Evolutionary conservation across 2,113 vertebrate genomes (phyloP).

Genomic region (Siphamia tubifer): DNA sequence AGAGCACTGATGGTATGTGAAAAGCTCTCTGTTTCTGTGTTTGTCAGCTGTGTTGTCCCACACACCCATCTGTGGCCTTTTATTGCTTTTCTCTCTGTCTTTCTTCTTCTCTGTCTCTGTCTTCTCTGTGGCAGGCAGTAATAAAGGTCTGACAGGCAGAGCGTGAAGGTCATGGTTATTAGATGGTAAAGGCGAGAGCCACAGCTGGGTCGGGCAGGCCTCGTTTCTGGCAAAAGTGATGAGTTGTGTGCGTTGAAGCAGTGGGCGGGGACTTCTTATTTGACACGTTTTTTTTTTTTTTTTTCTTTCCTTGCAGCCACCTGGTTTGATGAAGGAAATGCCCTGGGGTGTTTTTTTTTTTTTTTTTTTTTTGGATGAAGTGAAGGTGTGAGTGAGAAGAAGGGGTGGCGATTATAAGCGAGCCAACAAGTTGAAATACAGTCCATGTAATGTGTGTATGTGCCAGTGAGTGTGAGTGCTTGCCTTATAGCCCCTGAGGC

Average conservation of each 20-base stretch:
- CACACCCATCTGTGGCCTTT: conserved; percentile 68
- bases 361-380: conserved; percentile 61
- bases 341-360: no score
- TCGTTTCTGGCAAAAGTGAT: conserved; percentile 63
- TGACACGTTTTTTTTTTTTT: conserved; percentile 43
- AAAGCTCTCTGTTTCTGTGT: conserved; percentile 55
- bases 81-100: conserved; percentile 58
- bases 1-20: conserved; percentile 58
- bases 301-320: conserved; percentile 49
- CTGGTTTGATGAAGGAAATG: conserved; percentile 51
- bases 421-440: conserved; percentile 43
- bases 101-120: conserved; percentile 15
- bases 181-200: conserved; percentile 72
- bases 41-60: conserved; percentile 65
- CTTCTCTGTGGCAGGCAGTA: conserved; percentile 57
- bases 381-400: conserved; percentile 49
- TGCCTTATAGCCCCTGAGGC: conserved; percentile 30
- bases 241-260: conserved; percentile 53
- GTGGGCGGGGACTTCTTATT: conserved; percentile 26
- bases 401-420: conserved; percentile 33
- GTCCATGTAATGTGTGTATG: conserved; percentile 21
- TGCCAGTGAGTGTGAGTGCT: conserved; percentile 4
- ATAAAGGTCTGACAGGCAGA: conserved; percentile 76
- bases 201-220: conserved; percentile 71
- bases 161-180: conserved; percentile 79